Base-by-base conservation (phyloP, 2,113 vertebrate genomes). In the Agelaius phoeniceus region DNA sequence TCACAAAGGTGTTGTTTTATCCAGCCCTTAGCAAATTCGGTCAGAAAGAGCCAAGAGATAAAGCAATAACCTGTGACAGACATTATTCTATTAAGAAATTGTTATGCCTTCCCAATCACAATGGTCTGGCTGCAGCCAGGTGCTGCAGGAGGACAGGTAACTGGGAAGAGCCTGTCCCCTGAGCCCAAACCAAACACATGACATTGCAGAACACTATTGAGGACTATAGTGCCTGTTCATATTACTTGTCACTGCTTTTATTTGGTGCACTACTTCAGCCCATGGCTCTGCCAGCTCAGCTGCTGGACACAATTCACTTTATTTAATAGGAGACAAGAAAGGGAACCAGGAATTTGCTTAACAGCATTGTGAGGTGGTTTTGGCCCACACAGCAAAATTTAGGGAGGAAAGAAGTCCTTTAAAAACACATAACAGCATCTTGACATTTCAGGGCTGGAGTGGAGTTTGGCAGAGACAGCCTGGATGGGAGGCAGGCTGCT, bases 371-470 rank as follows among this genome's bases (percentile, higher is more conserved):
- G n/a, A 39, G 57, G 27, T 1, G 1, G 28, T 52, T 87, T 67
- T 65, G 57, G 67, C 55, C n/a, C 69, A 76, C 1, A 0, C 37
- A 79, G 75, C 13, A 76, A 31, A 54, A 66, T 90, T 55, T 62
- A 80, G 59, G 54, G 37, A 59, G 41, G 30, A 61, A 88, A 92
- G 37, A 41, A 54, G 37, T 62, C 18, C 54, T 88, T 90, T 72
- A 65, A 65, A 90, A 90, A 44, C 57, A 48, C 0, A 2, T 57
- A 54, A 62, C 44, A 59, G n/a, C 51, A 87, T 75, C 79, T 83
- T 88, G 79, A 73, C 55, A 55, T 86, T 90, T 92, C 82, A 84
- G 72, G 63, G 30, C 59, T 88, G 75, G 62, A 94, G 41, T 23
- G 30, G 44, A 71, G 48, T 72, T 80, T 74, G 68, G 72, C 90